A percentile compares a stretch with the other conserved stretches of the same genome.
These are phyloP conservation scores for Daboia siamensis DNA, from an alignment of 2,113 vertebrate genomes.

Conservation along the genomic window DNA sequence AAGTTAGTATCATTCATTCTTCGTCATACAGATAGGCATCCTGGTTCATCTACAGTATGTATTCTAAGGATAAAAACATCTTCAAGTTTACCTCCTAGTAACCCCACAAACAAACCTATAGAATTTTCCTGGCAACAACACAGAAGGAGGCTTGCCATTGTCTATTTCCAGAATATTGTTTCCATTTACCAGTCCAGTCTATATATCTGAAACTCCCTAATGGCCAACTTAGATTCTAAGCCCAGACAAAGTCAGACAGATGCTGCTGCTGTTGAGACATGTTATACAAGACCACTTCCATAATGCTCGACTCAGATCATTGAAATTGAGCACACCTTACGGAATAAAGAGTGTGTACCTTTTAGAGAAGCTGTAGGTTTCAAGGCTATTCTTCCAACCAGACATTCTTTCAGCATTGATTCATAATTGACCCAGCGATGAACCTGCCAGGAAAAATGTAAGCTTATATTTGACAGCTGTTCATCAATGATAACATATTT, in stretches of 20 bases:
- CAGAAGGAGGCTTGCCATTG: background rate
- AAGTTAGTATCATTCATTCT: background rate
- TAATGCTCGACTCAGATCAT: background rate
- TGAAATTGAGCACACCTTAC: background rate
- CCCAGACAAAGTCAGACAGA: background rate
- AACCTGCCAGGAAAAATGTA: slow-evolving; percentile 70
- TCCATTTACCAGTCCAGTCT: background rate
- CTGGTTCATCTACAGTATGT: background rate
- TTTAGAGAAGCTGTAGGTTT: slow-evolving; percentile 69
- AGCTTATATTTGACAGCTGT: background rate
- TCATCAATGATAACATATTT: background rate
- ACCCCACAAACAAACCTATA: background rate
- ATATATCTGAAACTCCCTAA: background rate
- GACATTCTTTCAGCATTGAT: slow-evolving; percentile 95
- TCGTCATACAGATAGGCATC: background rate
- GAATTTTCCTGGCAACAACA: background rate
- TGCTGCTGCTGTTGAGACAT: background rate
- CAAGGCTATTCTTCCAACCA: slow-evolving; percentile 88
- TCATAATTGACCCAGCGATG: slow-evolving; percentile 99
- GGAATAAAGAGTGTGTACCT: slow-evolving; percentile 68
- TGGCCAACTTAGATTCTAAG: background rate
- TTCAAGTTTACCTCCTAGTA: background rate
- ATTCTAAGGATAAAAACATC: background rate
- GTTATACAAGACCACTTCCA: background rate
- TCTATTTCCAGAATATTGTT: background rate